A percentile compares a stretch with the other conserved stretches of the same genome.
These are phyloP conservation scores for Macrobrachium rosenbergii DNA, from an alignment of 1,140 invertebrate genomes.

Conservation along the genomic window DNA sequence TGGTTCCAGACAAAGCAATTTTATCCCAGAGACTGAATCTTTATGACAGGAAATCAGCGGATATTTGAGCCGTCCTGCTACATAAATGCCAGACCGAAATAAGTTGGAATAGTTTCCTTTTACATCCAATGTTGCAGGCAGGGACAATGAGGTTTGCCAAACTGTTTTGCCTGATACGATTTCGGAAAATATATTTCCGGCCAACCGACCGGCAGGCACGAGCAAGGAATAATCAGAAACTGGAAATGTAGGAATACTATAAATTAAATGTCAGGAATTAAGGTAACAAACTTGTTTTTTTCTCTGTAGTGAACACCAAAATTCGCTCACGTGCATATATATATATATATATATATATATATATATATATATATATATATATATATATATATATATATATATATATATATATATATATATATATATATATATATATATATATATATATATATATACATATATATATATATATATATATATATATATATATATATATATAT, in stretches of 20 bases:
- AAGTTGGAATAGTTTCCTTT: too few species aligned
- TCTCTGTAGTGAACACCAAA: background rate
- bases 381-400: slow-evolving; percentile 23
- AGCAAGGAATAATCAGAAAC: too few species aligned
- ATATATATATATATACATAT: slow-evolving; percentile 11
- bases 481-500: slow-evolving; percentile 11
- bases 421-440: slow-evolving; percentile 25
- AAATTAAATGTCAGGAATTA: too few species aligned
- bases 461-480: background rate
- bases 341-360: slow-evolving; percentile 31
- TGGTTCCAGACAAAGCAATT: too few species aligned
- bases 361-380: slow-evolving; percentile 15
- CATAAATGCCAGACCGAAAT: too few species aligned
- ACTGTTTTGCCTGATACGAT: background rate
- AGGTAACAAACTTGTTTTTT: background rate
- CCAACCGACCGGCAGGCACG: background rate
- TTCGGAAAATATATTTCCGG: background rate
- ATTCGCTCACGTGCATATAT: background rate
- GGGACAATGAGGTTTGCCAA: too few species aligned
- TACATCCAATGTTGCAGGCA: too few species aligned
- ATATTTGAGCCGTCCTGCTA: too few species aligned
- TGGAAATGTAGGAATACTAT: too few species aligned
- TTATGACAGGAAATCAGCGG: too few species aligned
- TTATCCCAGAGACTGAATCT: too few species aligned
- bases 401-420: slow-evolving; percentile 20